These are phyloP conservation scores for Percina caprodes DNA, from an alignment of 2,113 vertebrate species.

Conservation along the genomic window DNA sequence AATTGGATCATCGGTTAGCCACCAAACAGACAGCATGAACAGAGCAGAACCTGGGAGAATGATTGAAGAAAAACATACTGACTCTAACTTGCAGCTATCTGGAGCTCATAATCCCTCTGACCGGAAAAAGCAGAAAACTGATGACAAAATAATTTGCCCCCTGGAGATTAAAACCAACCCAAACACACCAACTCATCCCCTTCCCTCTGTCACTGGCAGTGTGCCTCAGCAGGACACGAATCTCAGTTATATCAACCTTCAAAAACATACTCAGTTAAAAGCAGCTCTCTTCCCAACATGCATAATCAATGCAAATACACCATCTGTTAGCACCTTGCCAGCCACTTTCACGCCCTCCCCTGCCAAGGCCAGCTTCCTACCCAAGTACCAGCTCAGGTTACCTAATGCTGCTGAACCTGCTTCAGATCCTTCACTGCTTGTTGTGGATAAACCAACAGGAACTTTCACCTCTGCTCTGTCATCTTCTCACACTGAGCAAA, in stretches of 20 bases:
- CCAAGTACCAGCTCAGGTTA: conserved; percentile 86
- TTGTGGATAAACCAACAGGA: conserved; percentile 20
- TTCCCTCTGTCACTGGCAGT: conserved; percentile 13
- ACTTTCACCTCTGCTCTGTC: conserved; percentile 5
- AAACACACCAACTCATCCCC: conserved; percentile 40
- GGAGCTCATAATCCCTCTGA: conserved; percentile 84
- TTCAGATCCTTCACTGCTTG: conserved; percentile 27
- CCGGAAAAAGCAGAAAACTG: conserved; percentile 91
- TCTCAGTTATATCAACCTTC: conserved; percentile 50
- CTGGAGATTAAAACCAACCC: conserved; percentile 45
- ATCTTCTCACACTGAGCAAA: conserved; percentile 8
- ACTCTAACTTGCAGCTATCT: conserved; percentile 36
- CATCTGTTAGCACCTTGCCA: conserved; percentile 42
- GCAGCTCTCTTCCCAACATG: conserved; percentile 56
- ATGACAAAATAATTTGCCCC: conserved; percentile 55
- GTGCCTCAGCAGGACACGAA: conserved; percentile 33
- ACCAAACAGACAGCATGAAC: conserved; percentile 33
- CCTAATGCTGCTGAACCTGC: conserved; percentile 67
- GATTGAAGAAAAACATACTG: conserved; percentile 10
- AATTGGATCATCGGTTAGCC: conserved; percentile 28
- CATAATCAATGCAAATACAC: conserved; percentile 53
- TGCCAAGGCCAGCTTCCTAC: conserved; percentile 80
- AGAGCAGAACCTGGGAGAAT: conserved; percentile 51
- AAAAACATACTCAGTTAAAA: conserved; percentile 52
- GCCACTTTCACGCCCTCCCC: conserved; percentile 27